Conservation (phyloP, 2,113 vertebrate species). For the Osmerus eperlanus region DNA sequence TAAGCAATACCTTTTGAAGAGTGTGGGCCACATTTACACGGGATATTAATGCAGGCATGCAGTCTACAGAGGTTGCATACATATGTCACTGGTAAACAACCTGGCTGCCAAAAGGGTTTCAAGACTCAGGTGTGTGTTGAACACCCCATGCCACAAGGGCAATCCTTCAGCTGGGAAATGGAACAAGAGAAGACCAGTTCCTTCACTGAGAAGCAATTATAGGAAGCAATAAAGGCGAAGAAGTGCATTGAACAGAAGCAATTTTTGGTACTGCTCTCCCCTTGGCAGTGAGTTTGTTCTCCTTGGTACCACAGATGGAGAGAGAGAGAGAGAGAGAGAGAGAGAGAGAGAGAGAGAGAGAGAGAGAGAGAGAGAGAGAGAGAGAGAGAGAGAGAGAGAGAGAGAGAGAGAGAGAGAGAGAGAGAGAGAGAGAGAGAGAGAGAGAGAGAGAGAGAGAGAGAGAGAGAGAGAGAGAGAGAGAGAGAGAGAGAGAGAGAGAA, state of each 20-base stretch:
- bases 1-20: background rate
- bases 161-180: slow-evolving; percentile 44
- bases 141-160: slow-evolving; percentile 37
- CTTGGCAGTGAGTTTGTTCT: slow-evolving; percentile 64
- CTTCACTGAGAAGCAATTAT: slow-evolving; percentile 71
- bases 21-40: background rate
- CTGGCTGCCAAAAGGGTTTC: slow-evolving; percentile 43
- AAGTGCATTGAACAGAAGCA: slow-evolving; percentile 71
- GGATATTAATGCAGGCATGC: background rate
- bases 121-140: slow-evolving; percentile 30
- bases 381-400: background rate
- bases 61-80: background rate
- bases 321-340: slow-evolving; percentile 18
- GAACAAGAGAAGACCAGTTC: slow-evolving; percentile 59
- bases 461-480: slow-evolving; percentile 23
- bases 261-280: slow-evolving; percentile 63
- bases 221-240: slow-evolving; percentile 70
- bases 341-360: slow-evolving; percentile 21
- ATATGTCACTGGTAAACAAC: background rate
- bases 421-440: slow-evolving; percentile 18
- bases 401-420: slow-evolving; percentile 27
- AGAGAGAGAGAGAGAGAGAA: slow-evolving; percentile 17
- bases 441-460: slow-evolving; percentile 30
- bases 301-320: slow-evolving; percentile 39
- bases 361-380: slow-evolving; percentile 8